Conservation (phyloP, 2,888 invertebrate genomes). For the Physocephala rufipes region DNA sequence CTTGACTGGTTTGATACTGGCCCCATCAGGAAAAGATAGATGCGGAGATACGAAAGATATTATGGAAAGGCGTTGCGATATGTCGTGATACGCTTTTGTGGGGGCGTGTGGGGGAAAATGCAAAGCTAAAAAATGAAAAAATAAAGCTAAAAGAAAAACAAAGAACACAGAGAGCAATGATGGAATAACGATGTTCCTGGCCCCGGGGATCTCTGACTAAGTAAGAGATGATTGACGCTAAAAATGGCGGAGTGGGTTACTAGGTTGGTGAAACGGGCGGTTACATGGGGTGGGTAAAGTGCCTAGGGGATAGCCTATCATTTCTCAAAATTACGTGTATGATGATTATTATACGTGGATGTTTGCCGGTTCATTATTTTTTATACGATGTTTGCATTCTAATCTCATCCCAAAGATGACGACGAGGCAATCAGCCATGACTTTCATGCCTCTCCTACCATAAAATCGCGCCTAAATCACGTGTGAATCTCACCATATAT, state of each 20-base stretch:
- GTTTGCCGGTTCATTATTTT: constrained; percentile 13
- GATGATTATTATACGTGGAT: constrained; percentile 15
- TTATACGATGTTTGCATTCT: constrained; percentile 5
- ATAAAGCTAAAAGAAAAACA: too few relatives aligned
- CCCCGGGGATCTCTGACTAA: background rate
- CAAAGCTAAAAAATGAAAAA: too few relatives aligned
- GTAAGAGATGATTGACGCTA: background rate
- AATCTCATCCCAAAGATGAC: too few relatives aligned
- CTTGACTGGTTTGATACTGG: background rate
- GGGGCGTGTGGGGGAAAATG: constrained; percentile 34
- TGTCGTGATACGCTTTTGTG: constrained; percentile 3
- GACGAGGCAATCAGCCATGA: too few relatives aligned
- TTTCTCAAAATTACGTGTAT: constrained; percentile 23
- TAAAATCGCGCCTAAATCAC: too few relatives aligned
- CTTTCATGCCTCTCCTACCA: too few relatives aligned
- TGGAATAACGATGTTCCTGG: background rate
- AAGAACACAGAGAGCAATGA: background rate
- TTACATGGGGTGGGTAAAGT: background rate
- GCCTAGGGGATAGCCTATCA: background rate
- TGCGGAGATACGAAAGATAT: background rate
- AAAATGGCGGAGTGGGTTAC: background rate
- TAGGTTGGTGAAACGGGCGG: background rate
- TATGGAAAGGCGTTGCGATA: background rate
- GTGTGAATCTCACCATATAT: too few relatives aligned
- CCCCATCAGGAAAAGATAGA: background rate